Conservation (phyloP, 2,113 vertebrate species). For the Jacana jacana region DNA sequence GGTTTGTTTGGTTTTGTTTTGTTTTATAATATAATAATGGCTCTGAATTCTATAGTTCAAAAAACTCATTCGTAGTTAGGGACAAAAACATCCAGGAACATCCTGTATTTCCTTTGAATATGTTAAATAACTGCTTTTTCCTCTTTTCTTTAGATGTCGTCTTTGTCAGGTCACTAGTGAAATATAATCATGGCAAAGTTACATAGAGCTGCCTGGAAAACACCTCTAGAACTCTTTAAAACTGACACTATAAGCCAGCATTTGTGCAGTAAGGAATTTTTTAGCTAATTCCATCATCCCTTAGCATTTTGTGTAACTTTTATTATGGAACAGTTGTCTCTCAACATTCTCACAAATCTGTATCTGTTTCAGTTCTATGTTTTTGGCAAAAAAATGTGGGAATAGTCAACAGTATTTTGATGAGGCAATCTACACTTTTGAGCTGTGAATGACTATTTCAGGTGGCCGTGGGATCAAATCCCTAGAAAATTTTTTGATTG, state of each 20-base stretch:
- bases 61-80: not conserved
- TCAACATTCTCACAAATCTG: not conserved
- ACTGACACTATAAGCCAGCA: not conserved
- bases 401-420: not conserved
- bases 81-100: not conserved
- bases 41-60: not conserved
- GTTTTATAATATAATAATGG: not conserved
- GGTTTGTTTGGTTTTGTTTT: not conserved
- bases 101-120: not conserved
- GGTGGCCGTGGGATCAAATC: not conserved
- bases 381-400: not conserved
- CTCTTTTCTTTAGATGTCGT: not conserved
- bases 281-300: not conserved
- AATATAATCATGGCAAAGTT: not conserved
- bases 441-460: not conserved
- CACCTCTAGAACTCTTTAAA: not conserved
- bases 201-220: not conserved
- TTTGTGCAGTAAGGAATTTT: not conserved
- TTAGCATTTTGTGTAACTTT: not conserved
- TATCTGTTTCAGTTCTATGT: not conserved
- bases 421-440: not conserved
- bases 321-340: not conserved
- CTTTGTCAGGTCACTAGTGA: not conserved
- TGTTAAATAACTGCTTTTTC: fast-evolving
- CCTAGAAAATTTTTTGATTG: not conserved